Evolutionary conservation across 2,888 invertebrate genomes (phyloP).

Genomic region (Boloria selene): DNA sequence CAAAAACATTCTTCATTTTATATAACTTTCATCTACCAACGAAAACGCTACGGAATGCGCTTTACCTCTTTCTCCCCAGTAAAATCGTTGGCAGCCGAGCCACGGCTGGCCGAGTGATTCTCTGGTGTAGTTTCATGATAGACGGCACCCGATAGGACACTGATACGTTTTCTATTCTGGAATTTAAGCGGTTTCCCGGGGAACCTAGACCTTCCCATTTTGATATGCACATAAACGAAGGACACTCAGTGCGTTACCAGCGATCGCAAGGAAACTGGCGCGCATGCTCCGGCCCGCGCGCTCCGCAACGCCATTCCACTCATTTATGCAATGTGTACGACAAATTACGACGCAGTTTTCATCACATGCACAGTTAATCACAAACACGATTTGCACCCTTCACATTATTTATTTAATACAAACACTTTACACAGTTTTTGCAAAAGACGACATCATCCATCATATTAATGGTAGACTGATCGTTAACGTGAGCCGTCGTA

Average conservation of each 20-base stretch:
- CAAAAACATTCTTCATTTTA: conserved; percentile 51
- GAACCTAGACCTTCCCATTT: conserved; percentile 92
- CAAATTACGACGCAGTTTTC: conserved; percentile 80
- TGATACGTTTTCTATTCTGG: conserved; percentile 92
- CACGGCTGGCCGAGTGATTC: conserved; percentile 72
- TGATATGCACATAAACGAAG: conserved; percentile 81
- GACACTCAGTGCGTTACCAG: conserved; percentile 80
- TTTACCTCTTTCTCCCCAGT: conserved; percentile 79
- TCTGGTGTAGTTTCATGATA: conserved; percentile 77
- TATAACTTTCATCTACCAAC: conserved; percentile 45
- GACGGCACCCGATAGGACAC: conserved; percentile 87
- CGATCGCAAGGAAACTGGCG: conserved; percentile 77
- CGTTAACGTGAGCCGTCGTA: conserved; percentile 69
- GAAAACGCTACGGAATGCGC: conserved; percentile 50
- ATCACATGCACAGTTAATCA: conserved; percentile 67
- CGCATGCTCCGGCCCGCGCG: conserved; percentile 81
- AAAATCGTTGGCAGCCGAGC: conserved; percentile 73
- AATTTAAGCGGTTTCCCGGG: conserved; percentile 94
- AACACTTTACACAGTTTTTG: conserved; percentile 76
- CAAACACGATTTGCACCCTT: conserved; percentile 71
- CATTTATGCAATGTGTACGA: conserved; percentile 79
- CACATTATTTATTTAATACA: conserved; percentile 73
- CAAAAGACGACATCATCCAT: conserved; percentile 77
- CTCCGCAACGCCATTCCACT: conserved; percentile 82
- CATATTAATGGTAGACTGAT: conserved; percentile 78